phyloP scores from a whole-genome alignment of 53 echinoderm and acorn worm species.

The Echinarachnius parma region DNA sequence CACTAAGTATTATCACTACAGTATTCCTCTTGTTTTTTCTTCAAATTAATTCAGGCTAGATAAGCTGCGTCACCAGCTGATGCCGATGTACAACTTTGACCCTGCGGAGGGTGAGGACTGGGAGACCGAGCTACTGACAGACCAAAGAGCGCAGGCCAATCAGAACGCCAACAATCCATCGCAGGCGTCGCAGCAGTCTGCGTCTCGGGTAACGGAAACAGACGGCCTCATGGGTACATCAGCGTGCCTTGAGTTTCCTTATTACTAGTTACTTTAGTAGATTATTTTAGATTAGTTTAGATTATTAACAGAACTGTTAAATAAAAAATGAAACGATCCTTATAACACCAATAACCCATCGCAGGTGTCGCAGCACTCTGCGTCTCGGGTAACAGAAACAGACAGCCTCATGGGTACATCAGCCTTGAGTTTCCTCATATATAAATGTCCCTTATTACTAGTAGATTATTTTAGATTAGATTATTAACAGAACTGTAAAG shows the following conservation, averaged over 20 bases:
- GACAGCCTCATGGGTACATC: too few species aligned
- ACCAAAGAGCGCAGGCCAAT: slow-evolving; percentile 55
- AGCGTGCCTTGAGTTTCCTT: neutral
- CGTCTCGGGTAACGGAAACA: neutral
- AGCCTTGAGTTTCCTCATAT: too few species aligned
- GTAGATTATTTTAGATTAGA: too few species aligned
- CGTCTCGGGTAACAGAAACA: too few species aligned
- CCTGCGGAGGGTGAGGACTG: slow-evolving; percentile 84
- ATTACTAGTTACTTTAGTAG: too few species aligned
- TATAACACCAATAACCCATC: too few species aligned
- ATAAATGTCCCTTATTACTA: too few species aligned
- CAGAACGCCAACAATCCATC: slow-evolving; percentile 40
- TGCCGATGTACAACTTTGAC: slow-evolving; percentile 88
- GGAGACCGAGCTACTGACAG: slow-evolving; percentile 84
- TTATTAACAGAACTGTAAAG: too few species aligned
- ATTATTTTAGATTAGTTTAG: neutral
- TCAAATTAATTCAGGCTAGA: slow-evolving; percentile 63
- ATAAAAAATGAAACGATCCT: too few species aligned
- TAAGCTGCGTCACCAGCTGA: slow-evolving; percentile 80
- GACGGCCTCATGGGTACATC: neutral
- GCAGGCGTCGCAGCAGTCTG: slow-evolving; percentile 5
- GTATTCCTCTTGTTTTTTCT: too few species aligned
- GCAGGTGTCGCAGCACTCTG: too few species aligned
- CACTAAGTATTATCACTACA: too few species aligned
- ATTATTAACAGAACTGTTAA: neutral